Percentiles rank a stretch among this genome's conserved stretches.
phyloP scores from a whole-genome alignment of 2,113 vertebrate species.

The Pachypanchax playfairii region DNA sequence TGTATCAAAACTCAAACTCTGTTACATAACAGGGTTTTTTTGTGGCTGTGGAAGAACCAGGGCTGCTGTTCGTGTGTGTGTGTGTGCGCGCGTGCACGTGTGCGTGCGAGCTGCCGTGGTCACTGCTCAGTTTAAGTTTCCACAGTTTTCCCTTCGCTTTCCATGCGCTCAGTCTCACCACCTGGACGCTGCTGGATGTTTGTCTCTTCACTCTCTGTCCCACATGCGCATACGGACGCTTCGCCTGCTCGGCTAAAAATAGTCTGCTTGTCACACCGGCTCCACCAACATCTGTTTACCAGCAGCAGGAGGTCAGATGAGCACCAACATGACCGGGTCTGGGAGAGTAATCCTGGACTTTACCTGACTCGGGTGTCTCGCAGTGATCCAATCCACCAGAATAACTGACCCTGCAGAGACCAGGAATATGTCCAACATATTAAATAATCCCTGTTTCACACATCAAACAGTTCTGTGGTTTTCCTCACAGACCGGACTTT shows the following conservation, averaged over 20 bases:
- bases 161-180: constrained; percentile 76
- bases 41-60: constrained; percentile 52
- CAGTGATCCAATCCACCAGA: too few species aligned
- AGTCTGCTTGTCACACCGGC: constrained; percentile 60
- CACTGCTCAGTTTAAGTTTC: constrained; percentile 67
- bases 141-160: constrained; percentile 64
- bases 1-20: constrained; percentile 61
- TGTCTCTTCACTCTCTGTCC: constrained; percentile 22
- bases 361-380: constrained; percentile 5
- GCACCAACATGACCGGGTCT: constrained; percentile 36
- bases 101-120: constrained; percentile 62
- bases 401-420: too few species aligned
- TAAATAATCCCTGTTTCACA: too few species aligned
- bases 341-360: constrained; percentile 37
- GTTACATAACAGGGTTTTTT: constrained; percentile 61
- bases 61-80: constrained; percentile 59
- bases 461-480: too few species aligned
- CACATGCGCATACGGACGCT: constrained; percentile 37
- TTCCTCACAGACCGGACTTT: too few species aligned
- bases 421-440: too few species aligned
- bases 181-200: constrained; percentile 70
- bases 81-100: constrained; percentile 33
- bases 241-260: constrained; percentile 69
- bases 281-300: constrained; percentile 59
- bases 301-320: constrained; percentile 19